phyloP scores from a whole-genome alignment of 1,140 invertebrate species.

The Drosophila takahashii region DNA sequence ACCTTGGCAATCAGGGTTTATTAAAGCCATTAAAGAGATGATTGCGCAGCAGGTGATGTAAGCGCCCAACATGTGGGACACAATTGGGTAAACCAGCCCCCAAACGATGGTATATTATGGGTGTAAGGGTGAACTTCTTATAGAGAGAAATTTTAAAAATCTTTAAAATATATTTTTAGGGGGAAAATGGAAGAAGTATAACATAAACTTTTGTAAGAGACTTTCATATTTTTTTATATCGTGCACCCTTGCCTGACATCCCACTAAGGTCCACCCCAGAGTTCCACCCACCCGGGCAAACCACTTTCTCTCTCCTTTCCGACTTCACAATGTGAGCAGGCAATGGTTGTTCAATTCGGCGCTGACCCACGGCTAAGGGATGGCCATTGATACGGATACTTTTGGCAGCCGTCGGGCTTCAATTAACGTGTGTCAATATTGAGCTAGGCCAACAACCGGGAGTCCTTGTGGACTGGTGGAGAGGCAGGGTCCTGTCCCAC shows the following conservation, averaged over 20 bases:
- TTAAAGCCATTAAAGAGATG: slow-evolving; percentile 43
- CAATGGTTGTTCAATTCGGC: slow-evolving; percentile 69
- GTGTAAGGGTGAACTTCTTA: not conserved
- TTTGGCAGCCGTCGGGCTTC: slow-evolving; percentile 60
- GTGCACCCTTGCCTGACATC: not conserved
- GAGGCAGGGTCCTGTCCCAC: slow-evolving; percentile 5
- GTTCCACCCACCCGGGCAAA: not conserved
- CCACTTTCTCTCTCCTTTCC: not conserved
- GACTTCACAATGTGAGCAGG: slow-evolving; percentile 29
- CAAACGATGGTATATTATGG: not conserved
- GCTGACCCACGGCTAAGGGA: slow-evolving; percentile 51
- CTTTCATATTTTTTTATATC: not conserved
- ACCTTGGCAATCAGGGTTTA: slow-evolving; percentile 33
- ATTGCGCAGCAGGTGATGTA: slow-evolving; percentile 66
- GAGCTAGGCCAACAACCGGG: slow-evolving; percentile 56
- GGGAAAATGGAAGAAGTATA: not conserved
- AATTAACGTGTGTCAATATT: slow-evolving; percentile 80
- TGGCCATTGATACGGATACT: slow-evolving; percentile 70
- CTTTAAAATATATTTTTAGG: not conserved
- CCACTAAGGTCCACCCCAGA: slow-evolving; percentile 11
- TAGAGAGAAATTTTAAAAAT: not conserved
- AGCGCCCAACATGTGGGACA: slow-evolving; percentile 10
- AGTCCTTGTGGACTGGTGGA: slow-evolving; percentile 6
- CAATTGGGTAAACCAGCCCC: not conserved
- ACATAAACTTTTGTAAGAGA: not conserved